Conservation (phyloP, 37 sponge, comb jelly and placozoan genomes). For the Crambe crambe region DNA sequence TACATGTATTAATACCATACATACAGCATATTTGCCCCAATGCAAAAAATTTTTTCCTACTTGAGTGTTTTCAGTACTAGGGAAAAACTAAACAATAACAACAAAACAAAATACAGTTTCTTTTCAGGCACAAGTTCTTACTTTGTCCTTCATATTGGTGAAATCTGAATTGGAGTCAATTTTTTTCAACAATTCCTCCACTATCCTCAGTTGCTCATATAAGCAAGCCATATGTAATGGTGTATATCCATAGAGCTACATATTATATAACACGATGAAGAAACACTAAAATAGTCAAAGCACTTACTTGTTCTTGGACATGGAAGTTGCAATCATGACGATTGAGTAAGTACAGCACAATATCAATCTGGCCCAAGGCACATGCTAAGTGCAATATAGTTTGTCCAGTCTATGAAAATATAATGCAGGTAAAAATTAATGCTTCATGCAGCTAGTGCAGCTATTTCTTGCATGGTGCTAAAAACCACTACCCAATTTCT, state of each 20-base stretch:
- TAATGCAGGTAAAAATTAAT: too few species aligned
- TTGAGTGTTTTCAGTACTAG: too few species aligned
- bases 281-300: not conserved
- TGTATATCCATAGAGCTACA: constrained; percentile 50
- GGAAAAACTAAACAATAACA: too few species aligned
- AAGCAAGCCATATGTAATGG: constrained; percentile 71
- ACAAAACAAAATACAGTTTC: too few species aligned
- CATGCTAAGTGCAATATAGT: constrained; percentile 64
- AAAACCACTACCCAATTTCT: too few species aligned
- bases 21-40: too few species aligned
- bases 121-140: too few species aligned
- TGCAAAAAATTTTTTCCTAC: too few species aligned
- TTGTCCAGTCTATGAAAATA: constrained; percentile 50
- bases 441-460: too few species aligned
- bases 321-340: constrained; percentile 2
- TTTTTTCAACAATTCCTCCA: constrained; percentile 33
- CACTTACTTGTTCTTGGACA: constrained; percentile 12
- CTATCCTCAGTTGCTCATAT: constrained; percentile 47
- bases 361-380: constrained; percentile 39
- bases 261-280: too few species aligned
- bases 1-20: too few species aligned
- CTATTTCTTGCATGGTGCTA: too few species aligned
- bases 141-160: constrained; percentile 2
- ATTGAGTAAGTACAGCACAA: constrained; percentile 45
- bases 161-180: not conserved